Evolutionary conservation across 2,888 invertebrate genomes (phyloP), one percentile per base, ranked within the genome.

Genomic region (Leuctra nigra): DNA sequence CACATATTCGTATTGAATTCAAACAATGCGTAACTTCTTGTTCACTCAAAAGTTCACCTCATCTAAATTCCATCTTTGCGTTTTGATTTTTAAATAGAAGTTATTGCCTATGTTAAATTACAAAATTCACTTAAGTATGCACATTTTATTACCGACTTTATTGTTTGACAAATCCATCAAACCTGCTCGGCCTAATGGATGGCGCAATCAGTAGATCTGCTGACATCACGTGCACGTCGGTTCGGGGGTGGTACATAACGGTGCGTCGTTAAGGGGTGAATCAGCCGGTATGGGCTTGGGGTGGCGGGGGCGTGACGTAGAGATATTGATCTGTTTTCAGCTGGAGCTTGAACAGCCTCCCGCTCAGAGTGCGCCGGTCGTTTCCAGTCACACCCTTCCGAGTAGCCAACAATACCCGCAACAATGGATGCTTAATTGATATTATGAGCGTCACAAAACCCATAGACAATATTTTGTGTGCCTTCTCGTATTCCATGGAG

Each of bases 241-340:
- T 41, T 14, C 20, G 41, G 41, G 20, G 39, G 33, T 33, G 33
- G 33, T 11, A 33, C 33, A 11, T n/a, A n/a, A n/a, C 33, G 33
- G 33, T 7, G 11, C 33, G 7, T 9, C 7, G 33, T 9, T 11
- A 33, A n/a, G n/a, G 38, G 38, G 38, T 29, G 29, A 29, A 29
- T 29, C 29, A 29, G 38, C 29, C 29, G 29, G 29, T 29, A 29
- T 11, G n/a, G 23, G 25, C 14, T 20, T 14, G 14, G n/a, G 22
- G 11, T 7, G 25, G 18, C 20, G 33, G 25, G 41, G 56, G 50
- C 39, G 52, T 41, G 56, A 39, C 16, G n/a, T 22, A 11, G 18
- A 53, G 41, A 56, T 50, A 53, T 50, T 52, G 46, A 56, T 54
- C 54, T 54, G 54, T 46, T 46, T n/a, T 46, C 24, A 46, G 44